Conservation (phyloP, 1,140 invertebrate species). For the Drosophila lini region DNA sequence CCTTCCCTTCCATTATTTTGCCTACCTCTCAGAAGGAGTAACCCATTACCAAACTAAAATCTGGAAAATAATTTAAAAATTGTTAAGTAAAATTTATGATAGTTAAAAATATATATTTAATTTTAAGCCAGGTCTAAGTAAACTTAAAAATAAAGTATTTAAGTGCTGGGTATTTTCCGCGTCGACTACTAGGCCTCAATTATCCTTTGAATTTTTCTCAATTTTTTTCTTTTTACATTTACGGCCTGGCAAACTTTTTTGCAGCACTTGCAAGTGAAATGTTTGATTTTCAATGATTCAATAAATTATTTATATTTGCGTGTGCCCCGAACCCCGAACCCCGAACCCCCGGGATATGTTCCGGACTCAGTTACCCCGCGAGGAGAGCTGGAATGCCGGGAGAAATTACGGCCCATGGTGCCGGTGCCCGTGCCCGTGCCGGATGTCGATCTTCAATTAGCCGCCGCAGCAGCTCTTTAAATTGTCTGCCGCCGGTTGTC, state of each 20-base stretch:
- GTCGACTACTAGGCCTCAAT: neutral
- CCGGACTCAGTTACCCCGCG: conserved; percentile 1
- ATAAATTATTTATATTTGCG: conserved; percentile 83
- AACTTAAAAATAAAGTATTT: no score
- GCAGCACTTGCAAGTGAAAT: conserved; percentile 80
- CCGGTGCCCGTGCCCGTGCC: conserved; percentile 10
- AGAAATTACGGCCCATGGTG: neutral
- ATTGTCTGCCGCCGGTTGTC: conserved; percentile 58
- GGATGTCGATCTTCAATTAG: conserved; percentile 77
- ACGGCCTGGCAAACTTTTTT: conserved; percentile 57
- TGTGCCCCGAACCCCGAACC: conserved; percentile 26
- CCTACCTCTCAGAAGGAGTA: conserved; percentile 1
- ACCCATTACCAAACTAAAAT: no score
- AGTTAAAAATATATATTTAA: no score
- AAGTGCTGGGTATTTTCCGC: neutral
- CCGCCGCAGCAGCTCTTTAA: conserved; percentile 56
- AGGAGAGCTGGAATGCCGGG: neutral
- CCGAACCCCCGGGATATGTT: neutral
- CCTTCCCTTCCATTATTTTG: conserved; percentile 21
- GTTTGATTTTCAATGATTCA: conserved; percentile 83
- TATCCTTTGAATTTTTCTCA: neutral
- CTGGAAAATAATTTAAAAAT: no score
- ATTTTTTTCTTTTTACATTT: conserved; percentile 10
- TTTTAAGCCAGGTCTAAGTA: no score
- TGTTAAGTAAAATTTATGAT: no score